Base-by-base conservation (phyloP, 2,113 vertebrate species). In the Callipepla californica region DNA sequence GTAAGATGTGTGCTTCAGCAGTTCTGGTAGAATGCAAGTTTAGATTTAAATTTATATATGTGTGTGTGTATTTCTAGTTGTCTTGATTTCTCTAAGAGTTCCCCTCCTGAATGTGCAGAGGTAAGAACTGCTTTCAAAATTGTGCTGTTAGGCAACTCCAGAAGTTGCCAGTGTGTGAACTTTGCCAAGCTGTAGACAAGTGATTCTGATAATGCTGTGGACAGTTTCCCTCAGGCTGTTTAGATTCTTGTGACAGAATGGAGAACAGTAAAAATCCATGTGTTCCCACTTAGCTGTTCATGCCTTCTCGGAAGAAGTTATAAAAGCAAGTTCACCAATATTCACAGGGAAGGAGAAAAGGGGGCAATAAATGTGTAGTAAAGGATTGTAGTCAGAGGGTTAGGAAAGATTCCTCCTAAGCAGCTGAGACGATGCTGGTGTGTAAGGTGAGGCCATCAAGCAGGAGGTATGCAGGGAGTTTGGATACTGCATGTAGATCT, bases 181-280 rank as follows among this genome's bases (percentile, higher is more conserved):
- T 88, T 86, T 65, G 48, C 69, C 61, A 68, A 91, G 36, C 47
- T 85, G 42, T 57, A 84, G 69, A 42, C 62, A 78, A 93, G 47
- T 93, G 85, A 69, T 65, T 82, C 51, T 92, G 91, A 65, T 91
- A 93, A 85, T 2, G 1, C 73, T 53, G 65, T 2, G 1, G 68
- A 70, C 34, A 4, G 61, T 90, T 96, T 90, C 87, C 78, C 57
- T 88, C 34, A 59, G 85, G 61, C 73, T 91, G 13, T 93, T 94
- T 94, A 23, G 1, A 21, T 92, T 66, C 51, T 57, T 85, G 65
- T 69, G 89, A 94, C 85, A 90, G 75, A 85, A 83, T 51, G 50
- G 55, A 89, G 91, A 92, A 94, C 76, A 63, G n/a, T 47, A 78
- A 85, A 94, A 94, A 45, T 85, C 68, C 32, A 68, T 69, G 25